Evolutionary conservation across 2,113 vertebrate species (phyloP).

Genomic region (Tonatia bakeri): DNA sequence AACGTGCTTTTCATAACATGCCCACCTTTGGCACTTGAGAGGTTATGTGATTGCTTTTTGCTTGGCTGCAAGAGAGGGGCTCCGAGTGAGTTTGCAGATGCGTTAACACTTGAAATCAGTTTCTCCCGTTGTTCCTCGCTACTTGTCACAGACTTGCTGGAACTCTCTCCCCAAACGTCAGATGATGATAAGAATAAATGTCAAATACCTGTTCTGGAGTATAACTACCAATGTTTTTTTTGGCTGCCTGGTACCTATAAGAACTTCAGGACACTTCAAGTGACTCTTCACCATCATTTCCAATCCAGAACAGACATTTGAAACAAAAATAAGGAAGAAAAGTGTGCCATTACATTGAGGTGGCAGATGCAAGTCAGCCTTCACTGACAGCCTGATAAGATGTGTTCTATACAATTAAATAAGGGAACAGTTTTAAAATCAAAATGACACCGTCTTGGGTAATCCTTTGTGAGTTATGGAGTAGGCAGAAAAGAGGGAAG

Average conservation of each 20-base stretch:
- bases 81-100: constrained; percentile 57
- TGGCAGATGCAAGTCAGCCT: constrained; percentile 80
- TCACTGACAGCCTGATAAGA: constrained; percentile 77
- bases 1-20: constrained; percentile 67
- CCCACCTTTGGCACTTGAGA: constrained; percentile 75
- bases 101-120: constrained; percentile 50
- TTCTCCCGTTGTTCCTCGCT: constrained; percentile 67
- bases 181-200: constrained; percentile 78
- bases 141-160: constrained; percentile 72
- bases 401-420: constrained; percentile 83
- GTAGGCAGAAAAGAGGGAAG: constrained; percentile 66
- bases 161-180: constrained; percentile 72
- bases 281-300: constrained; percentile 83
- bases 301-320: constrained; percentile 84
- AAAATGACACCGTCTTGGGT: constrained; percentile 77
- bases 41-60: constrained; percentile 69
- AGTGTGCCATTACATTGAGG: constrained; percentile 58
- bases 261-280: constrained; percentile 82
- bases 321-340: constrained; percentile 64
- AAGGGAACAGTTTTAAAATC: constrained; percentile 74
- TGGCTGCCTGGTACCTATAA: constrained; percentile 76
- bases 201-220: constrained; percentile 83
- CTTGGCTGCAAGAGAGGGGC: constrained; percentile 65
- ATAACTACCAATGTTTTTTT: constrained; percentile 82
- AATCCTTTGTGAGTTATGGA: constrained; percentile 76